Evolutionary conservation across 2,113 vertebrate genomes (phyloP).

Genomic region (Romanogobio albipinnatus): DNA sequence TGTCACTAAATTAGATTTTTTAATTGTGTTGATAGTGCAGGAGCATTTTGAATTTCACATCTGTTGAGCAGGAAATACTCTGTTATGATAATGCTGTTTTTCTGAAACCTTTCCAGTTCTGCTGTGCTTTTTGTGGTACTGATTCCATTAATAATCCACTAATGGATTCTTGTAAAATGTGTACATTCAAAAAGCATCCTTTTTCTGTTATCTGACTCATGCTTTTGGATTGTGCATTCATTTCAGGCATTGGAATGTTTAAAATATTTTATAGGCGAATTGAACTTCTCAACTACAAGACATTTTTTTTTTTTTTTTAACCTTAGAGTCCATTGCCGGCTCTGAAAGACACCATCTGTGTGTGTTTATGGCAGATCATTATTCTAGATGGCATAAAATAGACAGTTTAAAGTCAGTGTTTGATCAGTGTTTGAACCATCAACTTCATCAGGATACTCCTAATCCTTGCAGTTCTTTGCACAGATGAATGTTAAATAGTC

Average conservation of each 20-base stretch:
- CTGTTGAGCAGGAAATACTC: background rate
- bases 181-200: background rate
- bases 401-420: background rate
- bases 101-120: background rate
- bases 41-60: background rate
- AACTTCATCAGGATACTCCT: background rate
- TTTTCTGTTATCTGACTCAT: background rate
- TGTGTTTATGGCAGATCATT: background rate
- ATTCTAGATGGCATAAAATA: background rate
- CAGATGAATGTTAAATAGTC: background rate
- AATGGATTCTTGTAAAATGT: background rate
- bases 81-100: too few species aligned
- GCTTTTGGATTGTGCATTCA: background rate
- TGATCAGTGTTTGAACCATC: background rate
- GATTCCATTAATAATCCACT: slow-evolving; percentile 1
- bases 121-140: background rate
- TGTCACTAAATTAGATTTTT: background rate
- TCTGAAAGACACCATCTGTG: slow-evolving; percentile 15
- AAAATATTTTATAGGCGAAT: background rate
- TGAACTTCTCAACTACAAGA: background rate
- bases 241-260: background rate
- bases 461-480: background rate
- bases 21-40: background rate
- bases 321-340: background rate
- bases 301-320: too few species aligned